Evolutionary conservation across 1,140 invertebrate species (phyloP).

Genomic region (Brachionus angularis): DNA sequence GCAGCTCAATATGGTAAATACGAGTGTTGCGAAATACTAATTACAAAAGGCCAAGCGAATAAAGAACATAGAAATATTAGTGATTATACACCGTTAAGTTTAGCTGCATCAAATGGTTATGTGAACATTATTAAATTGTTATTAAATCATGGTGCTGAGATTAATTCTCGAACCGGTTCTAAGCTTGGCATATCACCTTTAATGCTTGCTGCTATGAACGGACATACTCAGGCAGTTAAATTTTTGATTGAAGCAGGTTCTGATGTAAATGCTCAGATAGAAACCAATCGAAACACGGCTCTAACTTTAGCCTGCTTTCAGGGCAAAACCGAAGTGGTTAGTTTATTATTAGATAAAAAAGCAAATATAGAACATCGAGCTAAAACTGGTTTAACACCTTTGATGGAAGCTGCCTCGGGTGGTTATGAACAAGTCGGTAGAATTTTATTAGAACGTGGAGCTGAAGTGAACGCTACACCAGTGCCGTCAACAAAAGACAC

Average conservation of each 20-base stretch:
- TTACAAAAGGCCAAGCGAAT: slow-evolving; percentile 75
- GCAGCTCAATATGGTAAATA: slow-evolving; percentile 94
- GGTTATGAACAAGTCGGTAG: slow-evolving; percentile 96
- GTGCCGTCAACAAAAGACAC: slow-evolving; percentile 96
- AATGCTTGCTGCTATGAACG: slow-evolving; percentile 99
- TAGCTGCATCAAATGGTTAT: slow-evolving; percentile 91
- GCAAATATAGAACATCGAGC: slow-evolving; percentile 98
- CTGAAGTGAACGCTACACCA: slow-evolving; percentile 95
- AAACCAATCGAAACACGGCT: slow-evolving; percentile 97
- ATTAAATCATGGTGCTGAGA: slow-evolving; percentile 86
- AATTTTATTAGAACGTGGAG: slow-evolving; percentile 88
- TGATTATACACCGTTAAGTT: slow-evolving; percentile 93
- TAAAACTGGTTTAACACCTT: slow-evolving; percentile 93
- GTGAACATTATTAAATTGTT: slow-evolving; percentile 97
- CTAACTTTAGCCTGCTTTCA: slow-evolving; percentile 98
- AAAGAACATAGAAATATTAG: slow-evolving; percentile 99
- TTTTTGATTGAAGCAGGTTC: slow-evolving; percentile 92
- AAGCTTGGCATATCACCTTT: slow-evolving; percentile 96
- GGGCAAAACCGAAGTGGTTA: slow-evolving; percentile 95
- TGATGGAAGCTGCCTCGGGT: slow-evolving; percentile 98
- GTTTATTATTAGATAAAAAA: slow-evolving; percentile 85
- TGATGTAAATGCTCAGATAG: slow-evolving; percentile 99
- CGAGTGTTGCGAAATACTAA: slow-evolving; percentile 61
- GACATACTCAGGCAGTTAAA: slow-evolving; percentile 95
- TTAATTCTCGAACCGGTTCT: slow-evolving; percentile 71